Evolutionary conservation across 2,797 vertebrate species (phyloP), one percentile per base, ranked within the genome.

Genomic region (Mareca penelope): DNA sequence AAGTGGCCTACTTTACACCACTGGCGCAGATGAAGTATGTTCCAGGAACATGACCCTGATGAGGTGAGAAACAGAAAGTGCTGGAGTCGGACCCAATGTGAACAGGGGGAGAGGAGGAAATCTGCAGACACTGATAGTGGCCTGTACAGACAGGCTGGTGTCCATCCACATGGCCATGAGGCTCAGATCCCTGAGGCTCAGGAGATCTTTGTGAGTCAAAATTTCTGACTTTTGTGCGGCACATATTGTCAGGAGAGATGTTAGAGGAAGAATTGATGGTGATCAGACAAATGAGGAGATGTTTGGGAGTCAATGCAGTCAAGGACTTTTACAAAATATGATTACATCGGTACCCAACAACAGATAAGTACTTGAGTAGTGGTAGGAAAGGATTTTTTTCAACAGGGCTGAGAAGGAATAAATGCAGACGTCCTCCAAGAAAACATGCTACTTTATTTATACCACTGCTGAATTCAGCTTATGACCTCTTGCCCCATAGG

Each of bases 91-190:
- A 65, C 15, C 22, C 0, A 0, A 8, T 50, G n/a, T 50, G 60
- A 69, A 12, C 7, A 15, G 1, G 22, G 7, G 10, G 17, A 80
- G 44, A 35, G 24, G 18, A 73, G 26, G 40, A 88, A 85, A 46
- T 8, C 35, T 73, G 35, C 10, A 56, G 46, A 31, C 22, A 12
- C 19, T 31, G 33, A 21, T 1, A 1, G 4, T 15, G 26, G 29
- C 7, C 5, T 4, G 0, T 50, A 8, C 1, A 59, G 26, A 8
- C n/a, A 65, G 60, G n/a, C 40, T 42, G 13, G 9, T 23, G 17
- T 23, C 15, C 4, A 1, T 4, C 46, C 31, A 3, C 0, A 0
- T 2, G 40, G 35, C 26, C 18, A 52, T 28, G 23, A 39, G 75
- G 19, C n/a, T n/a, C 22, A 22, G 26, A 16, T 42, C 44, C 35